These are phyloP conservation scores for Melipona beecheii DNA, from an alignment of 2,888 invertebrate genomes.

Conservation along the genomic window DNA sequence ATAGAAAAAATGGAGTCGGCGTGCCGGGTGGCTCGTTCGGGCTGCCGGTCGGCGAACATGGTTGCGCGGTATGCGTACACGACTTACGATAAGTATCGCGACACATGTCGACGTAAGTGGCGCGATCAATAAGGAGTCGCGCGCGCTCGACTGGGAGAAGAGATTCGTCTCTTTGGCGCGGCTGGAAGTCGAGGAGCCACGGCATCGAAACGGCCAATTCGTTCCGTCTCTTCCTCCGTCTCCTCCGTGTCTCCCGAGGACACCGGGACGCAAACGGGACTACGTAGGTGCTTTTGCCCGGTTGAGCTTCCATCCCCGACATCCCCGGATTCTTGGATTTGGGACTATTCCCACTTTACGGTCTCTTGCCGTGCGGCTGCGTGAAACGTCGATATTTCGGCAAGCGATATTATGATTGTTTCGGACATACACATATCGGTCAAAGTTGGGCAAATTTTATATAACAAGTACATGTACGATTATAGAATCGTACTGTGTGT, in stretches of 20 bases:
- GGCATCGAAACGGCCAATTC: conserved; percentile 56
- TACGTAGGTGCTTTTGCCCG: no score
- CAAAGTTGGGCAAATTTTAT: no score
- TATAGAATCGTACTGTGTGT: no score
- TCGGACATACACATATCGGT: no score
- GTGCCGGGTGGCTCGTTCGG: conserved; percentile 55
- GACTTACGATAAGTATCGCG: conserved; percentile 80
- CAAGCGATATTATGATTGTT: no score
- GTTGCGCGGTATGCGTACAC: conserved; percentile 73
- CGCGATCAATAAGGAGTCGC: conserved; percentile 77
- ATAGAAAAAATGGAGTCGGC: conserved; percentile 57
- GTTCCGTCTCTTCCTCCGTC: conserved; percentile 35
- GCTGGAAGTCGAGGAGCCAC: conserved; percentile 66
- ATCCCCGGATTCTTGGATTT: no score
- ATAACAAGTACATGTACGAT: no score
- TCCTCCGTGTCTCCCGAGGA: conserved; percentile 12
- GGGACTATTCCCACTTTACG: no score
- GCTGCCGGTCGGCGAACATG: conserved; percentile 54
- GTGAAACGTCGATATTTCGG: no score
- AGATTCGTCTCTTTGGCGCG: conserved; percentile 72
- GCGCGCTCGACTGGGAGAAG: conserved; percentile 24
- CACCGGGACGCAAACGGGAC: conserved; percentile 2
- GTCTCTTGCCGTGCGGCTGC: no score
- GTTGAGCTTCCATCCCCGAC: no score
- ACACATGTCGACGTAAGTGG: conserved; percentile 81